Percentiles rank a stretch among this genome's conserved stretches.
Conservation (phyloP, 37 sponge, comb jelly and placozoan genomes). For the Oscarella lobularis region DNA sequence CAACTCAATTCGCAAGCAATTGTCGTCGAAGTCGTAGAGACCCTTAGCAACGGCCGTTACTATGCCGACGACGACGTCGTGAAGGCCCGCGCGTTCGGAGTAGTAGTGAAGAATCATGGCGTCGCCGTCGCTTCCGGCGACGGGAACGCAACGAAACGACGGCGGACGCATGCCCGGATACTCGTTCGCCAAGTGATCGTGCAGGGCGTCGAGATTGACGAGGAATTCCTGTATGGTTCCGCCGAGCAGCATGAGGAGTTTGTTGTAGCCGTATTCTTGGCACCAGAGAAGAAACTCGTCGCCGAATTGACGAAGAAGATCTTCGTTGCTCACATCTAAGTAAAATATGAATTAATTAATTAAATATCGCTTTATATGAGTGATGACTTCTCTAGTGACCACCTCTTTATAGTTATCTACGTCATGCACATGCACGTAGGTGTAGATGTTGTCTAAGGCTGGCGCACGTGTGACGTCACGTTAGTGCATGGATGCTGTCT, state of each 20-base stretch:
- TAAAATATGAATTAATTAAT: no score
- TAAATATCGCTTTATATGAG: no score
- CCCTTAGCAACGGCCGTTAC: neutral
- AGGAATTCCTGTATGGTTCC: neutral
- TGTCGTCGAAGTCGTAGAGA: neutral
- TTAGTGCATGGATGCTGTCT: neutral
- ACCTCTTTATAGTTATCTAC: no score
- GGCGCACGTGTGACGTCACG: no score
- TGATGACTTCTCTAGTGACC: no score
- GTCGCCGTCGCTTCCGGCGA: neutral
- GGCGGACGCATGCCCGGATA: conserved; percentile 4
- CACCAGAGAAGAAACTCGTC: conserved; percentile 1
- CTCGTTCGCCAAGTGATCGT: conserved; percentile 7
- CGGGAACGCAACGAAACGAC: conserved; percentile 6
- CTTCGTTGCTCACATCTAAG: neutral
- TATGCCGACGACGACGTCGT: neutral
- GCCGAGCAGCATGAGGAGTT: neutral
- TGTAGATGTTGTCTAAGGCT: neutral
- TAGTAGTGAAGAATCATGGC: neutral
- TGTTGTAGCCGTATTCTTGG: neutral
- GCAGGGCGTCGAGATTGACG: neutral
- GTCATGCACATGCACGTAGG: no score
- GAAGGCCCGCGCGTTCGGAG: neutral
- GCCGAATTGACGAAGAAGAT: conserved; percentile 2
- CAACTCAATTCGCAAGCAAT: neutral